These are phyloP conservation scores for Pantala flavescens DNA, from an alignment of 1,140 invertebrate genomes.

Conservation along the genomic window DNA sequence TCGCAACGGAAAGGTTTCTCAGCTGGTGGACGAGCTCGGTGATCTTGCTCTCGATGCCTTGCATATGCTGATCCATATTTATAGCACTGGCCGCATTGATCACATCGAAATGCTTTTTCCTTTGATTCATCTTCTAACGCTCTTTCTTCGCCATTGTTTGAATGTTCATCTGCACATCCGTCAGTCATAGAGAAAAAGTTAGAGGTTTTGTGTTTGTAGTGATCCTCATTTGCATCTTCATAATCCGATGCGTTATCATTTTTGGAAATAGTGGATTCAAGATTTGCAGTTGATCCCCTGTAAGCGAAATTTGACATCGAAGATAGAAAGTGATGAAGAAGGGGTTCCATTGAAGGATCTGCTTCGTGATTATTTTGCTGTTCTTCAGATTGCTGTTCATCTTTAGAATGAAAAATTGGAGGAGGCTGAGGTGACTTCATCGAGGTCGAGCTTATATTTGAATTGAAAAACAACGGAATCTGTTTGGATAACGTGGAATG, in stretches of 20 bases:
- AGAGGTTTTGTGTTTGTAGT: no score
- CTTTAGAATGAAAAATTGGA: no score
- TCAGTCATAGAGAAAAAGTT: no score
- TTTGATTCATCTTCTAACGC: neutral
- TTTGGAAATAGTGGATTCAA: neutral
- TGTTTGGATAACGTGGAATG: no score
- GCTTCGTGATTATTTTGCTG: neutral
- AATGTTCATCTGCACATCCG: neutral
- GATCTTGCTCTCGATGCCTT: slow-evolving; percentile 79
- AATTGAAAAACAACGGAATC: no score
- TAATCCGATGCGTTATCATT: neutral
- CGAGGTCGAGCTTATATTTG: no score
- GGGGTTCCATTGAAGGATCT: neutral
- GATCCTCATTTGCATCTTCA: neutral
- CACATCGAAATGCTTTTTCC: slow-evolving; percentile 83
- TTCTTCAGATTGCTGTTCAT: no score
- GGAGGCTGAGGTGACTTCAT: no score
- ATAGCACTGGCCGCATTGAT: slow-evolving; percentile 82
- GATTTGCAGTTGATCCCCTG: neutral
- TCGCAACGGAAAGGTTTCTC: slow-evolving; percentile 83
- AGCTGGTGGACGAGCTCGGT: slow-evolving; percentile 68
- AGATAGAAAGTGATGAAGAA: neutral
- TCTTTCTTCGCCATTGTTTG: neutral
- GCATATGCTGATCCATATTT: slow-evolving; percentile 78
- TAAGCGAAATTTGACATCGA: neutral